phyloP scores from a whole-genome alignment of 2,113 vertebrate species.

The Rhinichthys klamathensis region DNA sequence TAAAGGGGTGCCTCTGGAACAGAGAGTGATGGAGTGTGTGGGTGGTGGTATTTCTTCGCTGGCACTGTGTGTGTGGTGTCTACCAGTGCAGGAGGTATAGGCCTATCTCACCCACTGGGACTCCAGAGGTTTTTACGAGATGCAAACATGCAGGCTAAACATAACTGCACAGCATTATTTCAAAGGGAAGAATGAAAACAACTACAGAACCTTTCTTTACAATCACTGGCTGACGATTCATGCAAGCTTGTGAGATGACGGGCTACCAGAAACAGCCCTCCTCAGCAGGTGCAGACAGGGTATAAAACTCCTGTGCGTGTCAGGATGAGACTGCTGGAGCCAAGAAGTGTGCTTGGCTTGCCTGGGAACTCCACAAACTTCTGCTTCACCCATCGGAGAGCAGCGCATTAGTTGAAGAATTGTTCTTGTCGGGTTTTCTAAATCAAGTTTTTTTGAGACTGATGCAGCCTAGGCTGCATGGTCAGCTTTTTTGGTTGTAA shows the following conservation, averaged over 20 bases:
- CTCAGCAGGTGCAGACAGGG: constrained; percentile 39
- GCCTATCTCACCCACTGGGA: neutral
- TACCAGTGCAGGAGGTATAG: constrained; percentile 32
- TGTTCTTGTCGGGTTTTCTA: neutral
- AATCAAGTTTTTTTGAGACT: neutral
- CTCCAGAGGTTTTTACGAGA: constrained; percentile 18
- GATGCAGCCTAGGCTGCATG: neutral
- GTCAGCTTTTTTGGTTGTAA: neutral
- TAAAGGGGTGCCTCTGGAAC: constrained; percentile 63
- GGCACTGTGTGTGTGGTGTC: constrained; percentile 47
- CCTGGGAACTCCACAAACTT: constrained; percentile 43
- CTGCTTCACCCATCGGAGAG: constrained; percentile 21
- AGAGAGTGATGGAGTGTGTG: constrained; percentile 50
- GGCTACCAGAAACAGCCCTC: neutral
- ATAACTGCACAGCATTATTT: neutral
- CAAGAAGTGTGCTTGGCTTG: constrained; percentile 40
- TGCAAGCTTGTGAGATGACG: neutral
- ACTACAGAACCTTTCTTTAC: neutral
- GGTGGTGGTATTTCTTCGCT: constrained; percentile 44
- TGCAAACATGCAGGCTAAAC: neutral
- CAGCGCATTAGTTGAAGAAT: neutral
- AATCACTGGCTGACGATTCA: neutral
- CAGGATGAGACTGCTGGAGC: constrained; percentile 18
- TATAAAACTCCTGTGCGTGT: constrained; percentile 35
- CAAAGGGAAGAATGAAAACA: neutral